phyloP scores from a whole-genome alignment of 2,888 invertebrate genomes.

The Nephrotoma flavescens region DNA sequence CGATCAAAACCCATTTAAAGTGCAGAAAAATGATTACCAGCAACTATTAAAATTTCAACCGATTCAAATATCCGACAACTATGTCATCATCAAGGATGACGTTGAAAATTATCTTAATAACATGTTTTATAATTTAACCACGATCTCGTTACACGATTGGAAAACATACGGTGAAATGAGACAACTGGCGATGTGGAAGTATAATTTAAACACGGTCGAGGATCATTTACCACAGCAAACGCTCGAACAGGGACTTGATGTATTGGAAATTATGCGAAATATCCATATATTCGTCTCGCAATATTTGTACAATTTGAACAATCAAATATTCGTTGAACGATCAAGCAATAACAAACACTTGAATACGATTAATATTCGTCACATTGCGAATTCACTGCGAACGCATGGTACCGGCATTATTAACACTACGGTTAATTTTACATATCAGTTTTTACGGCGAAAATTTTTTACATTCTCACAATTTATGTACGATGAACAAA shows the following conservation, averaged over 20 bases:
- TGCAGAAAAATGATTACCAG: slow-evolving; percentile 40
- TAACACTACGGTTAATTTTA: slow-evolving; percentile 86
- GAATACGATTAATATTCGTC: slow-evolving; percentile 87
- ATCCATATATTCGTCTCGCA: slow-evolving; percentile 88
- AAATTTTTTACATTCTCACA: slow-evolving; percentile 92
- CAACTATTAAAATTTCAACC: slow-evolving; percentile 43
- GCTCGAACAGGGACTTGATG: slow-evolving; percentile 91
- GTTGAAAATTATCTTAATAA: slow-evolving; percentile 86
- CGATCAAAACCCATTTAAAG: slow-evolving; percentile 47
- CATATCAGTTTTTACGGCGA: slow-evolving; percentile 84
- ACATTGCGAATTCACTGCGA: slow-evolving; percentile 91
- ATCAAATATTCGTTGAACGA: slow-evolving; percentile 89
- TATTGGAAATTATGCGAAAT: slow-evolving; percentile 92
- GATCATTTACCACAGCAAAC: slow-evolving; percentile 93
- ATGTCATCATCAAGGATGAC: slow-evolving; percentile 43
- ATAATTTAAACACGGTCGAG: slow-evolving; percentile 67
- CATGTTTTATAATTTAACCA: slow-evolving; percentile 94
- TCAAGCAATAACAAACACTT: slow-evolving; percentile 84
- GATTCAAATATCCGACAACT: slow-evolving; percentile 38
- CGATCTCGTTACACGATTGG: slow-evolving; percentile 95
- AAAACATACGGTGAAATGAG: slow-evolving; percentile 95
- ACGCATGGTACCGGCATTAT: slow-evolving; percentile 95
- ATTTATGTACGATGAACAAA: slow-evolving; percentile 95
- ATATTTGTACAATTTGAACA: slow-evolving; percentile 90
- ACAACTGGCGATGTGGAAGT: slow-evolving; percentile 73